Conservation (phyloP, 1,140 invertebrate genomes). For the Trichoplusia ni region DNA sequence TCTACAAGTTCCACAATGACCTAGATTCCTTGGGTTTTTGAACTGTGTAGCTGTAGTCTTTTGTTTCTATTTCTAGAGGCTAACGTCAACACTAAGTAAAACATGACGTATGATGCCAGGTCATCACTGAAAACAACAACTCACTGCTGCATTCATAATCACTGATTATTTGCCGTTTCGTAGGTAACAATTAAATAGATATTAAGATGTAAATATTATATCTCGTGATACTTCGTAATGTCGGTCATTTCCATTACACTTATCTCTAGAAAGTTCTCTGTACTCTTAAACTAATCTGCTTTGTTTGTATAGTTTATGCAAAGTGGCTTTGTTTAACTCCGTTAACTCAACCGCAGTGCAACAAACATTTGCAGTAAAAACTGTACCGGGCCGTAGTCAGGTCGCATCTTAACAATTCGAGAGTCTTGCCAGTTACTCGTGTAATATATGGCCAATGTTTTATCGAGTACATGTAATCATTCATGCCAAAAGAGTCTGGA, state of each 20-base stretch:
- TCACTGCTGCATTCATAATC: no score
- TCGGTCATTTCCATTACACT: constrained; percentile 21
- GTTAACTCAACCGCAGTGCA: constrained; percentile 43
- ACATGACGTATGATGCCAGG: no score
- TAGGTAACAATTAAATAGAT: no score
- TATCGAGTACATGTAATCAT: constrained; percentile 28
- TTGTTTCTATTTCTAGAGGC: no score
- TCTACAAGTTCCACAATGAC: no score
- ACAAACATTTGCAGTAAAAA: constrained; percentile 41
- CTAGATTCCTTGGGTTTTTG: no score
- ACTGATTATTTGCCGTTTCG: no score
- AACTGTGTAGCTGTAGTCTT: no score
- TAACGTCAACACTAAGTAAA: no score
- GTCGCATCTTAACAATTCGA: constrained; percentile 7
- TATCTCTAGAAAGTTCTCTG: constrained; percentile 20
- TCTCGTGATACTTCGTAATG: neutral
- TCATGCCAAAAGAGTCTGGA: constrained; percentile 37
- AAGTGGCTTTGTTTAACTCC: constrained; percentile 49
- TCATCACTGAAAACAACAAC: no score
- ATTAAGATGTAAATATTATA: no score
- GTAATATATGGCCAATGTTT: constrained; percentile 30
- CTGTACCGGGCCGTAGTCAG: neutral
- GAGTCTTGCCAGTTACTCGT: constrained; percentile 12
- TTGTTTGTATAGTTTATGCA: constrained; percentile 47
- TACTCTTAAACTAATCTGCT: constrained; percentile 27